These are phyloP conservation scores for Rhodophaea formosa DNA, from an alignment of 2,888 invertebrate species.

Conservation along the genomic window DNA sequence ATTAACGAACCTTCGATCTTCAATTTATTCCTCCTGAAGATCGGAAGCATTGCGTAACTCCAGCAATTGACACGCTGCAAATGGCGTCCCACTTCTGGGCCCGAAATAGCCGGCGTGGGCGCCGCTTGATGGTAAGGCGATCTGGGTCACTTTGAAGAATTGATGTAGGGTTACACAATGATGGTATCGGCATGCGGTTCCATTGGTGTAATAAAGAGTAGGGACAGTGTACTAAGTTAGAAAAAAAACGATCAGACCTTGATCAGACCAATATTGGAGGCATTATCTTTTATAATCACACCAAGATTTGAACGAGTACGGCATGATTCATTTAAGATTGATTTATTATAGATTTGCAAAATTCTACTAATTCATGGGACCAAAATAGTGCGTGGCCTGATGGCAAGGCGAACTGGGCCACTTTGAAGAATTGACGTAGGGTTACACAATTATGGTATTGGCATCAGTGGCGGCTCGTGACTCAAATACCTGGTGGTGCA, in stretches of 20 bases:
- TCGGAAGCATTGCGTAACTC: constrained; percentile 16
- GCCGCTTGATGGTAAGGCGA: constrained; percentile 8
- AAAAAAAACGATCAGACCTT: too few species aligned
- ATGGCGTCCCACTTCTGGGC: constrained; percentile 13
- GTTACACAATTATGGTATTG: background rate
- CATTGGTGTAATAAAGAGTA: too few species aligned
- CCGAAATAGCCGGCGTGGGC: constrained; percentile 13
- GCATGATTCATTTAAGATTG: too few species aligned
- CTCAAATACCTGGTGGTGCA: too few species aligned
- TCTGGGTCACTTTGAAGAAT: constrained; percentile 17
- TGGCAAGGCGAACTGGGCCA: constrained; percentile 14
- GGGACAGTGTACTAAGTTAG: too few species aligned
- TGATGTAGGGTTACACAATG: background rate
- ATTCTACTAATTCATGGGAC: too few species aligned
- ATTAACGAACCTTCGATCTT: too few species aligned
- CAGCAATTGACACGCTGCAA: constrained; percentile 18
- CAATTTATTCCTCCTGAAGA: background rate
- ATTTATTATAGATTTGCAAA: too few species aligned
- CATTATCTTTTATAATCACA: too few species aligned
- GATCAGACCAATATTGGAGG: too few species aligned
- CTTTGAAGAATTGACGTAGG: constrained; percentile 12
- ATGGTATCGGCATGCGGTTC: background rate
- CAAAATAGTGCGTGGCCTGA: constrained; percentile 12
- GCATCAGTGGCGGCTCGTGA: too few species aligned
- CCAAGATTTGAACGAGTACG: too few species aligned